phyloP scores from a whole-genome alignment of 2,888 invertebrate genomes.

The Drosophila suboccidentalis region DNA sequence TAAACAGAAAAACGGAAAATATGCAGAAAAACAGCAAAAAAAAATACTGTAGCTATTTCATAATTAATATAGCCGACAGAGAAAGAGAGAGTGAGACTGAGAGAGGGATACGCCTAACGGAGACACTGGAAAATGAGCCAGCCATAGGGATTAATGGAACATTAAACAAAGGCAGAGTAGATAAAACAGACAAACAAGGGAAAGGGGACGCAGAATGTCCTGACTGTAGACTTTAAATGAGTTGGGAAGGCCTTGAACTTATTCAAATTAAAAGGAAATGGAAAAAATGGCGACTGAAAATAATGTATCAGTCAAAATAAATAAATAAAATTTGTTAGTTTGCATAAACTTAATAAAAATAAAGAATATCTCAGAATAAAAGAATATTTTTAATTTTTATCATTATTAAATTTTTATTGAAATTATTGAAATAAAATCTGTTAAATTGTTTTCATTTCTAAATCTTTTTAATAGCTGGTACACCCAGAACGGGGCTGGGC shows the following conservation, averaged over 20 bases:
- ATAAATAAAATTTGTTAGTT: neutral
- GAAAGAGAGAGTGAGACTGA: conserved; percentile 8
- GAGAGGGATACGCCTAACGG: conserved; percentile 26
- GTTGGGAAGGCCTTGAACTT: conserved; percentile 44
- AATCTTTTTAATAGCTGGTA: conserved; percentile 87
- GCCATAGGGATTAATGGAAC: conserved; percentile 71
- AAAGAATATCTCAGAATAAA: too few species aligned
- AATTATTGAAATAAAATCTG: neutral
- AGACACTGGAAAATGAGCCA: conserved; percentile 70
- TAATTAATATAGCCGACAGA: conserved; percentile 67
- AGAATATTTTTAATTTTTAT: too few species aligned
- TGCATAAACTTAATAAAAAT: too few species aligned
- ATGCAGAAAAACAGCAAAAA: conserved; percentile 20
- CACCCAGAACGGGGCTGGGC: conserved; percentile 89
- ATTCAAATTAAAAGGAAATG: conserved; percentile 14
- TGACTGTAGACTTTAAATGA: conserved; percentile 15
- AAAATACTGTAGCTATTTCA: conserved; percentile 69
- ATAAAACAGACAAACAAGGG: conserved; percentile 29
- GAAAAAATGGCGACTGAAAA: neutral
- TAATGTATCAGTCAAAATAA: too few species aligned
- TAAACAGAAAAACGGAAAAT: conserved; percentile 17
- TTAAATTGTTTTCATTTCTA: neutral
- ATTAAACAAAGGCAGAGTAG: conserved; percentile 61
- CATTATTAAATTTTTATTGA: too few species aligned
- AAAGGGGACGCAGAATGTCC: neutral